Percentiles rank a stretch among this genome's conserved stretches.
Evolutionary conservation across 2,113 vertebrate species (phyloP).

Genomic region (Oostethus manadensis): DNA sequence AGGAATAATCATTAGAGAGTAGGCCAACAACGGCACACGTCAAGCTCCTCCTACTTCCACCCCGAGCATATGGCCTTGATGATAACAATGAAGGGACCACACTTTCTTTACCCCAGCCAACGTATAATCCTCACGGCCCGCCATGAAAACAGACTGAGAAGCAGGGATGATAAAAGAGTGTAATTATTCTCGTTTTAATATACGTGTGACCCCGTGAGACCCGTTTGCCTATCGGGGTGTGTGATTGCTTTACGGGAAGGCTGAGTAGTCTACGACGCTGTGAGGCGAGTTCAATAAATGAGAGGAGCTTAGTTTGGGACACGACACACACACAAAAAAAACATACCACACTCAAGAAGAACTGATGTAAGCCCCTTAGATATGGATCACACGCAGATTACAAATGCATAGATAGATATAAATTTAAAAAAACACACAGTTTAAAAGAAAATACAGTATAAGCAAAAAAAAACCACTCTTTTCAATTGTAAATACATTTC

Average conservation of each 20-base stretch:
- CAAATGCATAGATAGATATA: too few relatives aligned
- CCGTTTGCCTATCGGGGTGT: slow-evolving; percentile 45
- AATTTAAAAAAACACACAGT: too few relatives aligned
- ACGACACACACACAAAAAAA: background rate
- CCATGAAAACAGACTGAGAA: background rate
- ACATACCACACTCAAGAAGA: too few relatives aligned
- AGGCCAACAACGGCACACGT: slow-evolving; percentile 1
- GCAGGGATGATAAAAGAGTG: slow-evolving; percentile 18
- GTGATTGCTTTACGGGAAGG: slow-evolving; percentile 52
- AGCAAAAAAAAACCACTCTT: too few relatives aligned
- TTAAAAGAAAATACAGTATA: too few relatives aligned
- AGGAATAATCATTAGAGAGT: slow-evolving; percentile 24
- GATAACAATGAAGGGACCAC: background rate
- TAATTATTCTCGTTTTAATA: slow-evolving; percentile 56
- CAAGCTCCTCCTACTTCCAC: slow-evolving; percentile 1
- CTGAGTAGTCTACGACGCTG: slow-evolving; percentile 20
- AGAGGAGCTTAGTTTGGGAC: slow-evolving; percentile 15
- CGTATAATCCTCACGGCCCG: slow-evolving; percentile 1
- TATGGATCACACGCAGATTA: too few relatives aligned
- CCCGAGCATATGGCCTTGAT: background rate
- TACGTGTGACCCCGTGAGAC: slow-evolving; percentile 26
- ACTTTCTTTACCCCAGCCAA: slow-evolving; percentile 5
- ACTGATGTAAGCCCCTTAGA: too few relatives aligned
- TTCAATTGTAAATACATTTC: too few relatives aligned
- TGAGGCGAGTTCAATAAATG: slow-evolving; percentile 36